Conservation (phyloP, 1,140 invertebrate species). For the Drosophila novamexicana region DNA sequence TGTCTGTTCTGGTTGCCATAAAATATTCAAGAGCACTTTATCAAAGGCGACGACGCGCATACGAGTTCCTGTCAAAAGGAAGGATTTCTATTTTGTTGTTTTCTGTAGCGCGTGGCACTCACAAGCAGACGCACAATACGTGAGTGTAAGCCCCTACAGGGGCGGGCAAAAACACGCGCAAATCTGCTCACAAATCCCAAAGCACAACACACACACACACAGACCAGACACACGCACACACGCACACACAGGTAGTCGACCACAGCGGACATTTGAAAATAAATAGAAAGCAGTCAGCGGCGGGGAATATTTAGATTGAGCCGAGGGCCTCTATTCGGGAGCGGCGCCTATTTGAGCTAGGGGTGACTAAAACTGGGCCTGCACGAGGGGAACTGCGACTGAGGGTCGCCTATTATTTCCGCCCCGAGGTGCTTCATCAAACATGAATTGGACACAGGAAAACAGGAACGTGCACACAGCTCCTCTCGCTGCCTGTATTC, state of each 20-base stretch:
- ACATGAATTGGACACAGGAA: slow-evolving; percentile 55
- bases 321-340: slow-evolving; percentile 17
- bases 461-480: not conserved
- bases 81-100: slow-evolving; percentile 37
- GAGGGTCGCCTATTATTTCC: slow-evolving; percentile 49
- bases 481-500: not conserved
- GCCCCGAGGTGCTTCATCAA: slow-evolving; percentile 71
- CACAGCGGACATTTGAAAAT: slow-evolving; percentile 44
- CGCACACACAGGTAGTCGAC: slow-evolving; percentile 36
- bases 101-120: slow-evolving; percentile 67
- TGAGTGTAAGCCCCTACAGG: slow-evolving; percentile 28
- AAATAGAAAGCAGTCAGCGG: slow-evolving; percentile 56
- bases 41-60: slow-evolving; percentile 71
- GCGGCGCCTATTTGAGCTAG: slow-evolving; percentile 34
- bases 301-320: slow-evolving; percentile 16
- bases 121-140: slow-evolving; percentile 39
- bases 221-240: not conserved
- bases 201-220: slow-evolving; percentile 11
- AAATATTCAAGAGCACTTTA: slow-evolving; percentile 66
- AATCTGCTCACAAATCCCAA: slow-evolving; percentile 48
- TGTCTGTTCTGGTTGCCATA: slow-evolving; percentile 34
- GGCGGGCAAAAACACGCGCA: slow-evolving; percentile 21
- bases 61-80: slow-evolving; percentile 48
- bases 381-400: slow-evolving; percentile 1
- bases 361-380: not conserved